Evolutionary conservation across 2,888 invertebrate species (phyloP), one percentile per base, ranked within the genome.

Genomic region (Drymonia ruficornis): DNA sequence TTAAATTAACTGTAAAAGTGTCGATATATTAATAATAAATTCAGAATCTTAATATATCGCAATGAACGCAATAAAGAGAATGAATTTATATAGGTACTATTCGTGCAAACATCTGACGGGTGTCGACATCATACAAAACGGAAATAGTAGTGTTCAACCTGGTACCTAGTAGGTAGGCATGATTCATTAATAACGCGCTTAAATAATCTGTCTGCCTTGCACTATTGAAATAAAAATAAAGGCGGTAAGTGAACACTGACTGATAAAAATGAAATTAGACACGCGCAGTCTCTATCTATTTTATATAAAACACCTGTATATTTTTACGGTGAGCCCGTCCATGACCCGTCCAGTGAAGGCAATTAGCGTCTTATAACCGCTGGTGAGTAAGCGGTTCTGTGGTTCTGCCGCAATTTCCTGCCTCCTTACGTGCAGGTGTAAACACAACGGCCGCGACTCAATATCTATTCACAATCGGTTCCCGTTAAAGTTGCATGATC

Each of bases 401-500:
- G 75, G 59, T 55, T 60, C 69, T 73, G 70, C 73, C 81, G 87
- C 88, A 90, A 91, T 91, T 91, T 91, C 90, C 91, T 86, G 70
- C 56, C 64, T 59, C 56, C 55, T 43, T 52, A 57, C 67, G 55
- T 56, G 61, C 63, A 72, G 65, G 61, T 68, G 70, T 65, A 74
- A 69, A 72, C 67, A 77, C 73, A 78, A 75, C 75, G 74, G 13
- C 43, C 70, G 70, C 67, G 69, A 76, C 80, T 78, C 83, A 79
- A 86, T 86, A 88, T 87, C 83, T 74, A 78, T 78, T 78, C 72
- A 82, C 83, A 85, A 85, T 84, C 74, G 80, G 79, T 76, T 81
- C 79, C 78, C 78, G 86, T 87, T 87, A 87, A 89, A 88, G 76
- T 88, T 87, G 84, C 81, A 86, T 85, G 84, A 84, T 84, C 82